Conservation (phyloP, 1,140 invertebrate genomes). For the Tetranychus urticae region DNA sequence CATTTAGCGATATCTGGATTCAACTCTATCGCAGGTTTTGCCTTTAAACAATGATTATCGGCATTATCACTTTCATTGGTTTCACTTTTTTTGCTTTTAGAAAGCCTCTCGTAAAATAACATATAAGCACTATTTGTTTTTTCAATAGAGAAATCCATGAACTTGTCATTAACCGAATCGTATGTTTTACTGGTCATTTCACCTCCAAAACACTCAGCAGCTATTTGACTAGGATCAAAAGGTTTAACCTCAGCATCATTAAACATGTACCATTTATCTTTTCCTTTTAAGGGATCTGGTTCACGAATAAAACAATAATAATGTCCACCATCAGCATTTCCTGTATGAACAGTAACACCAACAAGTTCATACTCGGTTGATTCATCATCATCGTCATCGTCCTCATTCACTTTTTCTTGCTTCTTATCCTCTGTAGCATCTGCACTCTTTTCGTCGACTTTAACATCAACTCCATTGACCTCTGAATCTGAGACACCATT, state of each 20-base stretch:
- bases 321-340: constrained; percentile 83
- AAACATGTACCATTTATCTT: constrained; percentile 49
- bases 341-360: constrained; percentile 85
- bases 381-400: constrained; percentile 26
- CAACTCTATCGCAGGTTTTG: not conserved
- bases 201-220: constrained; percentile 81
- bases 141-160: constrained; percentile 89
- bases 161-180: constrained; percentile 81
- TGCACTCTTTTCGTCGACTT: constrained; percentile 12
- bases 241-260: constrained; percentile 90
- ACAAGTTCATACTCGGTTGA: constrained; percentile 67
- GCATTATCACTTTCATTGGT: not conserved
- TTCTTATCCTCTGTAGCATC: constrained; percentile 20
- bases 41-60: no score
- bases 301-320: constrained; percentile 91
- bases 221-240: constrained; percentile 79
- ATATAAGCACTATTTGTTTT: constrained; percentile 94
- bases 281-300: constrained; percentile 24
- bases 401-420: constrained; percentile 14
- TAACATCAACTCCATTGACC: no score
- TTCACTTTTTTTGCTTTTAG: constrained; percentile 3
- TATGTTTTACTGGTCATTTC: constrained; percentile 94
- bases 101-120: constrained; percentile 69
- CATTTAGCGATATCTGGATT: constrained; percentile 22
- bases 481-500: no score